Percentiles rank a stretch among this genome's conserved stretches.
Conservation (phyloP, 2,888 invertebrate species). For the Sympetrum striolatum region DNA sequence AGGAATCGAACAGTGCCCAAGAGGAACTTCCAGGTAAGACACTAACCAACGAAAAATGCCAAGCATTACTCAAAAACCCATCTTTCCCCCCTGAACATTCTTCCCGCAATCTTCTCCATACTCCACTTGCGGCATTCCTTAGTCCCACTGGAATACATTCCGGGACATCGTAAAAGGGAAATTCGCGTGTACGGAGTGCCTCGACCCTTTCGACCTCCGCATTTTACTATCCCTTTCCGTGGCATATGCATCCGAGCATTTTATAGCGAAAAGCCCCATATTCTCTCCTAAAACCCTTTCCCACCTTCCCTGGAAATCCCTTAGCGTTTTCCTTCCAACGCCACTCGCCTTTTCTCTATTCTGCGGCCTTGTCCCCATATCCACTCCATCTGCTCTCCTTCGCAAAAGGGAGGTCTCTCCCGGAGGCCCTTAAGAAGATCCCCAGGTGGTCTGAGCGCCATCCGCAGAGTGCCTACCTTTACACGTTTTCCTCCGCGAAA, state of each 20-base stretch:
- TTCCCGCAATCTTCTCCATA: background rate
- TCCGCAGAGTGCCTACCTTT: background rate
- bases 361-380: background rate
- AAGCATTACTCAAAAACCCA: too few species aligned
- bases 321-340: background rate
- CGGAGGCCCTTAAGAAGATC: background rate
- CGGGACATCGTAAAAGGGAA: slow-evolving; percentile 12
- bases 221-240: background rate
- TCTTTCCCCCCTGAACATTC: background rate
- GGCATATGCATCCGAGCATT: slow-evolving; percentile 2
- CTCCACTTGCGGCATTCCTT: background rate
- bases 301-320: background rate
- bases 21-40: slow-evolving; percentile 53
- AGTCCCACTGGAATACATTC: background rate
- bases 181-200: slow-evolving; percentile 50
- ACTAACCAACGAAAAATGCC: background rate
- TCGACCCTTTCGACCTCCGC: slow-evolving; percentile 47
- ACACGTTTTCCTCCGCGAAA: background rate
- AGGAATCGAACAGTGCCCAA: slow-evolving; percentile 54
- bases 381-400: background rate
- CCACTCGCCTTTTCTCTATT: background rate
- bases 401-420: background rate
- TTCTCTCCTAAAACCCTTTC: background rate
- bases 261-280: slow-evolving; percentile 20
- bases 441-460: slow-evolving; percentile 28